phyloP scores from a whole-genome alignment of 1,140 invertebrate species.

The Stegodyphus mimosarum region DNA sequence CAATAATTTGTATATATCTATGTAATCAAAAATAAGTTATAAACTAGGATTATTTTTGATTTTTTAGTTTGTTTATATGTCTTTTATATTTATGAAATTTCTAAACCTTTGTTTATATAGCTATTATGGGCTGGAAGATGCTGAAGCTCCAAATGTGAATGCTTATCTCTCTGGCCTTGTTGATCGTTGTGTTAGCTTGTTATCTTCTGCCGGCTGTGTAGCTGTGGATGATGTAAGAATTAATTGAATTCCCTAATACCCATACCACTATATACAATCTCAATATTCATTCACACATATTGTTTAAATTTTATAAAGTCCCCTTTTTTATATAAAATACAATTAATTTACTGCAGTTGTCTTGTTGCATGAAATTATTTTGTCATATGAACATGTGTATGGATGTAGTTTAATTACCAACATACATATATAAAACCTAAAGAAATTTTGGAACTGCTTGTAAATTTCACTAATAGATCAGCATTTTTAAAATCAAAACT shows the following conservation, averaged over 20 bases:
- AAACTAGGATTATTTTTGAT: neutral
- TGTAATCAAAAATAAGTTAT: neutral
- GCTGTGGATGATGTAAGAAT: constrained; percentile 32
- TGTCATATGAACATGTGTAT: no score
- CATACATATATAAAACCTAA: no score
- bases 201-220: constrained; percentile 33
- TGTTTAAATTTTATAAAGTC: neutral
- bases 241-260: no score
- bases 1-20: neutral
- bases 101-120: constrained; percentile 63
- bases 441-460: no score
- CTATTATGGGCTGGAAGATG: constrained; percentile 85
- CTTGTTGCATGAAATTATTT: no score
- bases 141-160: constrained; percentile 80
- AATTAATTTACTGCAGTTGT: no score
- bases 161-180: constrained; percentile 76
- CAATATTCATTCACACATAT: neutral
- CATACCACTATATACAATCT: no score
- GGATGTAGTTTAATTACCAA: no score
- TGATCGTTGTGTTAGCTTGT: constrained; percentile 70
- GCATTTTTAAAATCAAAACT: no score
- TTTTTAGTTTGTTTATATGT: neutral
- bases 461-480: no score
- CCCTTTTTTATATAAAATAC: neutral
- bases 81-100: neutral